Evolutionary conservation across 2,113 vertebrate genomes (phyloP).

Genomic region (Poeciliopsis occidentalis): DNA sequence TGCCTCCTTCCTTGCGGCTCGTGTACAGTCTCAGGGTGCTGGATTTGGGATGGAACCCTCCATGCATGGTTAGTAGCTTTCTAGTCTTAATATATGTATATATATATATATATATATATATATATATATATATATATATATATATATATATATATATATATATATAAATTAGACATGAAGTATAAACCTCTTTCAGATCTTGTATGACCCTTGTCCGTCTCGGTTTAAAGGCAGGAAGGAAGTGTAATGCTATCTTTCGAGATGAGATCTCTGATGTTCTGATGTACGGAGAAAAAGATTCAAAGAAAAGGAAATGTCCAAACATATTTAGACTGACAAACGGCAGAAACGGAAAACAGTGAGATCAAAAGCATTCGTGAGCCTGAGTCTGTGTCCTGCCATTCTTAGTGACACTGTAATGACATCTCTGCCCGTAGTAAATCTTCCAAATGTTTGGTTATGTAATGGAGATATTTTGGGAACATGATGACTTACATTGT

Average conservation of each 20-base stretch:
- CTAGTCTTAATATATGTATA: too few relatives aligned
- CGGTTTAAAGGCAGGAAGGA: background rate
- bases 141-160: too few relatives aligned
- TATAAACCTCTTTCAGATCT: background rate
- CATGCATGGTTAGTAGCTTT: too few relatives aligned
- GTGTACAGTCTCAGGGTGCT: too few relatives aligned
- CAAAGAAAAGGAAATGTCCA: slow-evolving; percentile 16
- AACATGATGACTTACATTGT: slow-evolving; percentile 82
- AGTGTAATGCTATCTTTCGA: background rate
- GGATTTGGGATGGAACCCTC: too few relatives aligned
- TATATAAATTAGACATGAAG: background rate
- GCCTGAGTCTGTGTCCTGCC: background rate
- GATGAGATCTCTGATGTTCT: background rate
- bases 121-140: too few relatives aligned
- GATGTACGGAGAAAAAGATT: background rate
- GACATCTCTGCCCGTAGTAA: background rate
- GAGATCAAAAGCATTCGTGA: background rate
- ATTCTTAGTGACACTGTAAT: background rate
- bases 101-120: too few relatives aligned
- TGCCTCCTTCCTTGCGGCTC: too few relatives aligned
- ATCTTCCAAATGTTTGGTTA: background rate
- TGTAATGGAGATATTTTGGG: background rate
- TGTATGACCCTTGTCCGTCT: background rate
- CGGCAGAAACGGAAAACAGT: background rate
- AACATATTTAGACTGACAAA: slow-evolving; percentile 12